Base-by-base conservation (phyloP, 2,113 vertebrate species). In the Ameiurus melas region DNA sequence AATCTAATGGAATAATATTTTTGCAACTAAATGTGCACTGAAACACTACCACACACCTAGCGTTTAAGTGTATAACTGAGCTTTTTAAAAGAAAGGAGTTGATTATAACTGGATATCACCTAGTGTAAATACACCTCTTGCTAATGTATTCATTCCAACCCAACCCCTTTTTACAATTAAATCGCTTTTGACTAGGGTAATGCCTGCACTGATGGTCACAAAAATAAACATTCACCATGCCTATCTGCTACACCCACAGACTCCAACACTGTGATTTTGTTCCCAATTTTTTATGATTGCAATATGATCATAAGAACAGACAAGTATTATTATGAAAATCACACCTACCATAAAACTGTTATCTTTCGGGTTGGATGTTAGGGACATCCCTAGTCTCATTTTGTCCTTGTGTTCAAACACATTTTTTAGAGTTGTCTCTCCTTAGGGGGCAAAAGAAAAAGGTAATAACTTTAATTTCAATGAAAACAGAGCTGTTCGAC, bases 271-370 rank as follows among this genome's bases (percentile, higher is more conserved):
- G 39, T 68, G n/a, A 33, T 25, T 64, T 51, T 53, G 2, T 20
- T 20, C 27, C 51, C 51, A 30, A 8, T 19, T 16, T 16, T 47
- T 77, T 47, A 27, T 77, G 12, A 6, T 79, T 55, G 27, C 16
- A 55, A 53, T 78, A 16, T 57, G 14, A 80, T 80, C 77, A 30
- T 55, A 30, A 9, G 13, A 78, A 19, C 27, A 79, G 51, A 51
- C 33, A 25, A 36, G 13, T 27, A 53, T 27, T 55, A 88, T 62
- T 33, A 53, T 16, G 3, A 43, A 60, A 79, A 79, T 84, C 4
- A 62, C 33, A 89, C 85, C 36, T 68, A 91, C 91, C 91, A 91
- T 88, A 91, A 91, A 91, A 47, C 91, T 91, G 86, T 90, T 83
- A 57, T 91, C 91, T n/a, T 90, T 88, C 19, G 89, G 89, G 57